Evolutionary conservation across 2,113 vertebrate genomes (phyloP).

Genomic region (Limanda limanda): DNA sequence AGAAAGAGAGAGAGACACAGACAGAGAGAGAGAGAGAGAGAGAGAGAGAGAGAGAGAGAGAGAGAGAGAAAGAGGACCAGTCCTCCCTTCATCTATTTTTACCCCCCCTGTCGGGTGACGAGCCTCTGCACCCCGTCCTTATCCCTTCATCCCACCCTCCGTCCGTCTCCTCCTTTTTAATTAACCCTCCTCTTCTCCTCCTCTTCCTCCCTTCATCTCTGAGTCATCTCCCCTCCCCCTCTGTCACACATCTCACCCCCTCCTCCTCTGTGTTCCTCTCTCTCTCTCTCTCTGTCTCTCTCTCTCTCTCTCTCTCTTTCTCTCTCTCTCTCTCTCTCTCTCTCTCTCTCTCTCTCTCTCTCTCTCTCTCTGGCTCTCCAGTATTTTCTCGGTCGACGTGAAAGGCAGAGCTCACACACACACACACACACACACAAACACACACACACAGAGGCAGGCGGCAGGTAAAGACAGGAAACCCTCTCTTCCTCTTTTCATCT

Average conservation of each 20-base stretch:
- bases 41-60: conserved; percentile 9
- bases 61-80: conserved; percentile 9
- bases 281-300: conserved; percentile 34
- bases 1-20: conserved; percentile 30
- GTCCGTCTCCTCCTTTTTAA: conserved; percentile 67
- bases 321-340: conserved; percentile 40
- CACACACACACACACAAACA: conserved; percentile 42
- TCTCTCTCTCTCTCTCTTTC: conserved; percentile 36
- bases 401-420: conserved; percentile 65
- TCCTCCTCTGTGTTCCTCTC: conserved; percentile 39
- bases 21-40: conserved; percentile 7
- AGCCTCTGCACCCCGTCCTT: conserved; percentile 55
- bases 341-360: conserved; percentile 42
- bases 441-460: conserved; percentile 38
- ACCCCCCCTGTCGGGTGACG: conserved; percentile 35
- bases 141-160: conserved; percentile 58
- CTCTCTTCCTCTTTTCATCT: conserved; percentile 40
- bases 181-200: conserved; percentile 61
- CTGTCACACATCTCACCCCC: conserved; percentile 57
- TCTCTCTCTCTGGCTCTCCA: conserved; percentile 43
- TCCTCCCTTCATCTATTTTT: conserved; percentile 63
- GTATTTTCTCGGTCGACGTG: conserved; percentile 66
- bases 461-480: conserved; percentile 76
- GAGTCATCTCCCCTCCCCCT: conserved; percentile 78
- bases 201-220: conserved; percentile 71